Base-by-base conservation (phyloP, 2,113 vertebrate species). In the Apteryx mantelli region DNA sequence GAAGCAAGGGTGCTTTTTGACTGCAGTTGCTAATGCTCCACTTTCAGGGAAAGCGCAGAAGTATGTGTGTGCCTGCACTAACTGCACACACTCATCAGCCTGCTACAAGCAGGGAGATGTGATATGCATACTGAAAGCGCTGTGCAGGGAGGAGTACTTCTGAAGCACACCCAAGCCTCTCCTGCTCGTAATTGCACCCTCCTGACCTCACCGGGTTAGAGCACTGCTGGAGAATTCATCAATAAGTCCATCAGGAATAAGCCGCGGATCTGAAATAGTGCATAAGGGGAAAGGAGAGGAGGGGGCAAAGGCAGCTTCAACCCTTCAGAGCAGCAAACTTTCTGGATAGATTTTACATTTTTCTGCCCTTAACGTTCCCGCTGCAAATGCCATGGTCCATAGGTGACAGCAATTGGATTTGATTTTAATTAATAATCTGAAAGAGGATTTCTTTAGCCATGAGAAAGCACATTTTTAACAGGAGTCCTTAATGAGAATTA, bases 121-220 rank as follows among this genome's bases (percentile, higher is more conserved):
- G 97, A 96, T 96, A 97, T 96, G 98, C 98, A 98, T 98, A 93
- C 97, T 58, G 96, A 97, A 97, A 96, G 88, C 40, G 96, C 92
- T 86, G 2, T 70, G 96, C 96, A 78, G 94, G 96, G 96, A 97
- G 95, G 89, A 89, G 86, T 92, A 73, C 91, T 93, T 86, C 91
- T 46, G 82, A 74, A 96, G 83, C 87, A 96, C 91, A 98, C 91
- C 97, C 96, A 94, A 80, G 91, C 61, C 87, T 95, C 53, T 56
- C 89, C 96, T 70, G 61, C 73, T 86, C 40, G 96, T 95, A 95
- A 97, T 96, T 97, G 89, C 94, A 95, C 93, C 83, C 79, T 94
- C 32, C 95, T 97, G 97, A 98, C 98, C 98, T 98, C 96, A 85
- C 90, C 48, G 81, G 75, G 73, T 85, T 96, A 89, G 79, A 97